Conservation (phyloP, 2,888 invertebrate species). For the Drosophila mimica region DNA sequence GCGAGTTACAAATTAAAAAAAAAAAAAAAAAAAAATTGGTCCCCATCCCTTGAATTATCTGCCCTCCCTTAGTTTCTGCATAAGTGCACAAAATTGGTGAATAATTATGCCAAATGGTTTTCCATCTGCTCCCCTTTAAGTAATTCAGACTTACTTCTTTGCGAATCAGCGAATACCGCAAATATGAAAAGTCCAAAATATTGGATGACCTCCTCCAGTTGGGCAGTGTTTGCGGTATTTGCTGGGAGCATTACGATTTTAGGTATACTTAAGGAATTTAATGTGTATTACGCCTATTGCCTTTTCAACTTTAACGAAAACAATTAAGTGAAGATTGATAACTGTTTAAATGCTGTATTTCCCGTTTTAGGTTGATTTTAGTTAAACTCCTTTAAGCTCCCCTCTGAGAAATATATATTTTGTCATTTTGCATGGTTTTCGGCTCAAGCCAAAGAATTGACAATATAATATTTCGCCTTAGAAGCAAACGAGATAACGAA, state of each 20-base stretch:
- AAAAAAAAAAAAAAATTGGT: slow-evolving; percentile 21
- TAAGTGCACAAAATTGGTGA: slow-evolving; percentile 22
- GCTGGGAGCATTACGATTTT: slow-evolving; percentile 41
- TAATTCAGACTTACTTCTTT: slow-evolving; percentile 1
- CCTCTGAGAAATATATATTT: slow-evolving; percentile 74
- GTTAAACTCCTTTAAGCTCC: slow-evolving; percentile 6
- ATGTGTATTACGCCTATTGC: slow-evolving; percentile 66
- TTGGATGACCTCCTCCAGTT: slow-evolving; percentile 42
- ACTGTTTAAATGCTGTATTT: slow-evolving; percentile 35
- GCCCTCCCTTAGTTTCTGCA: slow-evolving; percentile 14
- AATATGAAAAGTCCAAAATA: neutral
- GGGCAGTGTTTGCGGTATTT: neutral
- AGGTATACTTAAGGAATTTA: slow-evolving; percentile 55
- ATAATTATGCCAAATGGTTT: slow-evolving; percentile 13
- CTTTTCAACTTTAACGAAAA: slow-evolving; percentile 45
- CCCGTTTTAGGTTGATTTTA: slow-evolving; percentile 3
- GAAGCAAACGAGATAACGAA: slow-evolving; percentile 66
- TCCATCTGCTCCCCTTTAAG: neutral
- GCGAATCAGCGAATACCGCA: slow-evolving; percentile 14
- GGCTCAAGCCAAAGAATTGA: slow-evolving; percentile 83
- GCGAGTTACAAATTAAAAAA: neutral
- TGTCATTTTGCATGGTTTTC: slow-evolving; percentile 82
- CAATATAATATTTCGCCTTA: slow-evolving; percentile 83
- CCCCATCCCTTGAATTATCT: slow-evolving; percentile 27
- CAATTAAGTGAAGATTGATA: slow-evolving; percentile 30